Percentiles rank a stretch among this genome's conserved stretches.
phyloP scores from a whole-genome alignment of 2,888 invertebrate species.

The Lumbricus terrestris region DNA sequence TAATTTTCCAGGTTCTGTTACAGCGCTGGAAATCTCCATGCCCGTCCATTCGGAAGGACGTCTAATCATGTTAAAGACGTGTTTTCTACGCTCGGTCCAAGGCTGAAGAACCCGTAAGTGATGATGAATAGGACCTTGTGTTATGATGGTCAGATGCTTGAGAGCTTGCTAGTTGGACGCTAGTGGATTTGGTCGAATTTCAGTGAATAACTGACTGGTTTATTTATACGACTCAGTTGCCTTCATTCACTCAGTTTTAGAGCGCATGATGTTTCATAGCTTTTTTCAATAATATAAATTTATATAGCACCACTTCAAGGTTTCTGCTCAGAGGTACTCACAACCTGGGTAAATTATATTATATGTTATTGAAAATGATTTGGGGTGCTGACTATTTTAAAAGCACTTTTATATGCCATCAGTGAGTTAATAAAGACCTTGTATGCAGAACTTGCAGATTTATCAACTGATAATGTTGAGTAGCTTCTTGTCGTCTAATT shows the following conservation, averaged over 20 bases:
- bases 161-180: no score
- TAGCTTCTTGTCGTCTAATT: background rate
- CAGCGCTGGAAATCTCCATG: background rate
- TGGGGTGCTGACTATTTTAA: background rate
- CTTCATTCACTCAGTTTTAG: background rate
- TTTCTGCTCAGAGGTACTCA: no score
- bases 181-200: background rate
- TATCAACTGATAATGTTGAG: background rate
- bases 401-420: background rate
- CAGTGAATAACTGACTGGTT: background rate
- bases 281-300: no score
- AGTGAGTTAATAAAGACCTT: background rate
- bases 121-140: background rate
- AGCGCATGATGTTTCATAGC: background rate
- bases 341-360: no score
- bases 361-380: background rate
- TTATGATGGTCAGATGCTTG: background rate
- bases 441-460: no score
- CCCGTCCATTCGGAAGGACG: background rate
- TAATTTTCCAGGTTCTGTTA: background rate
- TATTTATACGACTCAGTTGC: background rate
- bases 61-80: constrained; percentile 5
- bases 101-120: background rate
- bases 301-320: no score
- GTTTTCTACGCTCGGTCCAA: background rate